These are phyloP conservation scores for Mizuhopecten yessoensis DNA, from an alignment of 1,140 invertebrate species.

Conservation along the genomic window DNA sequence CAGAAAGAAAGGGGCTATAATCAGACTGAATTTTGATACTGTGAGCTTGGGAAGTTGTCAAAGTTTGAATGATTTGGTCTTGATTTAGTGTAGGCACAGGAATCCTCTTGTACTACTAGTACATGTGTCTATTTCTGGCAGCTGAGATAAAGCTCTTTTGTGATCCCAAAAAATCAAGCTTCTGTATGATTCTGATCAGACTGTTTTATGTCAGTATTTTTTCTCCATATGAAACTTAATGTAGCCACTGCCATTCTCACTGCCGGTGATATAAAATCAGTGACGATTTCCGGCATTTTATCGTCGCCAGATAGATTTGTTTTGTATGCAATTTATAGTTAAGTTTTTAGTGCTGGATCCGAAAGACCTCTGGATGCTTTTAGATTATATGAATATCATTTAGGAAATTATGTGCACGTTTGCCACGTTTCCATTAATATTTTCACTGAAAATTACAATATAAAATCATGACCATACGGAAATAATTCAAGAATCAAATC, in stretches of 20 bases:
- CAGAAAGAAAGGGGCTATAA: conserved; percentile 23
- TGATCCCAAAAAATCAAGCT: neutral
- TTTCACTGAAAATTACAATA: conserved; percentile 11
- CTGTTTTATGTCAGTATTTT: neutral
- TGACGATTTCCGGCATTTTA: conserved; percentile 7
- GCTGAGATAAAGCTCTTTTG: conserved; percentile 23
- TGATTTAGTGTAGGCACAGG: neutral
- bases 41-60: conserved; percentile 36
- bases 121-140: neutral
- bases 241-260: neutral
- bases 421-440: neutral
- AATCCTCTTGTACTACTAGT: neutral
- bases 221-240: neutral
- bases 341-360: neutral
- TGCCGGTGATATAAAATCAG: neutral
- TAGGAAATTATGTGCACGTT: conserved; percentile 22
- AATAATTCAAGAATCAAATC: neutral
- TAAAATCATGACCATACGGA: neutral
- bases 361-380: neutral
- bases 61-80: conserved; percentile 16
- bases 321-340: neutral
- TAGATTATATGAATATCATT: neutral
- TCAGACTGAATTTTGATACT: conserved; percentile 13
- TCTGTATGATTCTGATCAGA: conserved; percentile 32
- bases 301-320: neutral